A percentile compares a stretch with the other conserved stretches of the same genome.
Evolutionary conservation across 1,140 invertebrate genomes (phyloP).

Genomic region (Patella vulgata): DNA sequence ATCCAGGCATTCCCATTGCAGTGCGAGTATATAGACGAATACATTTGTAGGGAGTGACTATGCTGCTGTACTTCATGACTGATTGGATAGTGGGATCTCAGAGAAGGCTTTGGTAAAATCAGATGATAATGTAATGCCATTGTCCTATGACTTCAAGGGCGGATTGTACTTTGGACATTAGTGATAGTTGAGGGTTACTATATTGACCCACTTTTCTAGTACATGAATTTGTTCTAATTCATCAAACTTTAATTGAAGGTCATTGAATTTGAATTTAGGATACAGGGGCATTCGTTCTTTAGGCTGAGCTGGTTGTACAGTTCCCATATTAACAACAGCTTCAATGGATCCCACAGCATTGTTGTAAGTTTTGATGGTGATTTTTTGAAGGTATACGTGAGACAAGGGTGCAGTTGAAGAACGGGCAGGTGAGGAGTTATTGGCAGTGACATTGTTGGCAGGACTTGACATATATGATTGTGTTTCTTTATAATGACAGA

Average conservation of each 20-base stretch:
- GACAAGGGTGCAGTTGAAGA: too few relatives aligned
- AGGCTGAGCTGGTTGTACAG: conserved; percentile 28
- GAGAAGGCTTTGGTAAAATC: conserved; percentile 30
- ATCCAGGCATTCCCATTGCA: too few relatives aligned
- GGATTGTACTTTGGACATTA: conserved; percentile 34
- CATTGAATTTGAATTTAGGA: conserved; percentile 8
- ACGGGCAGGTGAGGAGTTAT: too few relatives aligned
- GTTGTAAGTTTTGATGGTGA: too few relatives aligned
- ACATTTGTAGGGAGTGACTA: conserved; percentile 16
- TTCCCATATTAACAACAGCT: too few relatives aligned
- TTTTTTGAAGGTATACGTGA: too few relatives aligned
- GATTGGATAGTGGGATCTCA: conserved; percentile 21
- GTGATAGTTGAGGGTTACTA: conserved; percentile 22
- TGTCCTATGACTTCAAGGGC: conserved; percentile 12
- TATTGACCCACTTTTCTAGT: conserved; percentile 24
- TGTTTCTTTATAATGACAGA: conserved; percentile 17
- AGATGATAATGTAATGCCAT: conserved; percentile 32
- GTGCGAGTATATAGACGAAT: conserved; percentile 12
- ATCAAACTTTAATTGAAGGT: conserved; percentile 30
- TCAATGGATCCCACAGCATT: too few relatives aligned
- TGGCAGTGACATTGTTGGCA: neutral
- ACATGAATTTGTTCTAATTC: too few relatives aligned
- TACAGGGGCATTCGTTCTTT: conserved; percentile 27
- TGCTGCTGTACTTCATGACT: too few relatives aligned
- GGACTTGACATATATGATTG: conserved; percentile 27